Evolutionary conservation across 2,888 invertebrate genomes (phyloP), one percentile per base, ranked within the genome.

Genomic region (Thecophora atra): DNA sequence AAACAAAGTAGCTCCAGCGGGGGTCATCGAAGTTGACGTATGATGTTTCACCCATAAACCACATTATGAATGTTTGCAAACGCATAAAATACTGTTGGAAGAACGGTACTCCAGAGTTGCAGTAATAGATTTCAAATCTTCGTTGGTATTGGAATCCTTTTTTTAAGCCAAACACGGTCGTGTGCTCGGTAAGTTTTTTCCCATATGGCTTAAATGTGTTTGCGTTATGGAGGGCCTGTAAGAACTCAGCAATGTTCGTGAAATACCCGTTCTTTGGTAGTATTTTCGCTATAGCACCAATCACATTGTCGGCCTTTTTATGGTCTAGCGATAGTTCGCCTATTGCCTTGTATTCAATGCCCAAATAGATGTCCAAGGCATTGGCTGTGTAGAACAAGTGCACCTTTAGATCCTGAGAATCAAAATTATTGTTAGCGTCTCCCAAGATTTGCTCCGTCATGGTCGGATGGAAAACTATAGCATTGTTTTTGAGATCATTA

Each of bases 21-120:
- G 93, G 91, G 88, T 99, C 99, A 84, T 95, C 94, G 4, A 92
- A 89, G 86, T 98, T 98, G 78, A 99, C 95, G 82, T 93, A 97
- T 47, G 94, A 95, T 0, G 97, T 98, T 17, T 96, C 98, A 89
- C 99, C 99, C 77, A 99, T 96, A 87, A 93, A 99, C 94, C 96
- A 98, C 73, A 98, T 87, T 13, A 98, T 89, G 82, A 98, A 95
- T 0, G 96, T 95, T 87, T 98, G 97, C 78, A 98, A 88, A 69
- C 94, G 89, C 77, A 91, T 89, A 84, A 98, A 96, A 84, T 92
- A 98, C 5, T 90, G 89, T 30, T 91, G 84, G 84, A 97, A 98
- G 0, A 92, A 91, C 0, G 91, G 90, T 67, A 90, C 89, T 17
- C 90, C 89, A 76, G 91, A 90, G 80, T 93, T 91, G 79, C 92